Percentiles rank a stretch among this genome's conserved stretches.
Conservation (phyloP, 2,113 vertebrate genomes). For the Spea multiplicata region DNA sequence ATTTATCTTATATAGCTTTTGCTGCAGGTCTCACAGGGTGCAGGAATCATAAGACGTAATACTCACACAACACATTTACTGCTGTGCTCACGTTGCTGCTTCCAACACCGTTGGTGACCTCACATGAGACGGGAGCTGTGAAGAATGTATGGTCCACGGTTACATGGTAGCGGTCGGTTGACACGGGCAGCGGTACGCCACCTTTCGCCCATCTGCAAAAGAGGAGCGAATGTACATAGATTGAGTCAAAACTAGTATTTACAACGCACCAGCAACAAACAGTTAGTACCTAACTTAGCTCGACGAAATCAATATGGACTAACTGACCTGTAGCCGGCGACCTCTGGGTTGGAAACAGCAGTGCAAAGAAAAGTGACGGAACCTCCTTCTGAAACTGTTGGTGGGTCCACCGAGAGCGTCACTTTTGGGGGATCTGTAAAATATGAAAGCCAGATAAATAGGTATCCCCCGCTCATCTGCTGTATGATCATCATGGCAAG, state of each 20-base stretch:
- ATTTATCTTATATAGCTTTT: no score
- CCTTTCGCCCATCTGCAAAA: conserved; percentile 83
- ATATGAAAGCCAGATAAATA: background rate
- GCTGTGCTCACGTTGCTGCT: conserved; percentile 86
- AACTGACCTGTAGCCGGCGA: conserved; percentile 84
- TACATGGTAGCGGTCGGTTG: conserved; percentile 78
- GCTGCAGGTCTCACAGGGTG: no score
- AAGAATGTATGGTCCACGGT: conserved; percentile 83
- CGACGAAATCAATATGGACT: no score
- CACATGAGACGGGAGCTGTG: conserved; percentile 85
- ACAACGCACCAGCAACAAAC: no score
- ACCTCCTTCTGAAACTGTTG: conserved; percentile 80
- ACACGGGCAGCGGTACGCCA: conserved; percentile 76
- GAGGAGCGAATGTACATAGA: background rate
- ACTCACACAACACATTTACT: conserved; percentile 85
- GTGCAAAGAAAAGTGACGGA: conserved; percentile 83
- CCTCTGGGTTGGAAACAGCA: conserved; percentile 83
- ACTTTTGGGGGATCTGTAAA: conserved; percentile 80
- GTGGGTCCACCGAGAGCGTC: conserved; percentile 82
- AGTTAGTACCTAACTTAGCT: no score
- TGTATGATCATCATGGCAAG: no score
- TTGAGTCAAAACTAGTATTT: no score
- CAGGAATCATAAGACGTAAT: background rate
- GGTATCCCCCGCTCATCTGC: no score
- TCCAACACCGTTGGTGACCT: conserved; percentile 85